Evolutionary conservation across 1,140 invertebrate species (phyloP).

Genomic region (Drosophila pseudoananassae): DNA sequence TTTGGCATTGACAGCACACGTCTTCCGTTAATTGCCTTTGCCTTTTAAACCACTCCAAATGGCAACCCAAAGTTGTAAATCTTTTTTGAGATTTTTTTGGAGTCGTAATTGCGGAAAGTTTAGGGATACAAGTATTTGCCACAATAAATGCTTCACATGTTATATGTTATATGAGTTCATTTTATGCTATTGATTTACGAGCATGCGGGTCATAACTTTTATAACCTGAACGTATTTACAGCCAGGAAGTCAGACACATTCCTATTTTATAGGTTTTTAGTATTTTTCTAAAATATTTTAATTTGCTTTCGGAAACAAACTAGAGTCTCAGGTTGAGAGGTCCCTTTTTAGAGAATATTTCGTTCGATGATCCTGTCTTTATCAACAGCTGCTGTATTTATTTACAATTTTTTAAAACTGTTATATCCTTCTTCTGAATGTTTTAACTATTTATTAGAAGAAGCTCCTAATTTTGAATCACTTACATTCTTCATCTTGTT

Average conservation of each 20-base stretch:
- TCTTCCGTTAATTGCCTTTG: conserved; percentile 71
- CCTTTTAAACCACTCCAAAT: conserved; percentile 55
- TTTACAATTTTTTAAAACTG: not conserved
- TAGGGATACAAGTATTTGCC: not conserved
- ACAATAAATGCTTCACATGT: too few relatives aligned
- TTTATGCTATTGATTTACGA: conserved; percentile 61
- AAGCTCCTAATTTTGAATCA: conserved; percentile 11
- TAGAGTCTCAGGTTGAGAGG: too few relatives aligned
- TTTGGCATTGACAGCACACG: conserved; percentile 28
- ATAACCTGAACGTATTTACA: conserved; percentile 1
- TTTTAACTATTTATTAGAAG: not conserved
- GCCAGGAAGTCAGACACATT: not conserved
- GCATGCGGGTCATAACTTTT: conserved; percentile 16
- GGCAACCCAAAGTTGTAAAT: conserved; percentile 24
- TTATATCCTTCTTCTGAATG: not conserved
- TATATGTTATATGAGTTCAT: conserved; percentile 11
- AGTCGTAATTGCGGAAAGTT: conserved; percentile 40
- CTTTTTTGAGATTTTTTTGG: not conserved
- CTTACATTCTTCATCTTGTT: conserved; percentile 81
- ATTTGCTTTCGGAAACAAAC: too few relatives aligned
- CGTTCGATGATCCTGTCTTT: too few relatives aligned
- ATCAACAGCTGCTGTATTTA: too few relatives aligned
- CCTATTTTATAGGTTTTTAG: not conserved
- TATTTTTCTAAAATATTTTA: too few relatives aligned
- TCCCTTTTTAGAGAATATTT: too few relatives aligned